Conservation (phyloP, 1,140 invertebrate genomes). For the Centruroides sculpturatus region DNA sequence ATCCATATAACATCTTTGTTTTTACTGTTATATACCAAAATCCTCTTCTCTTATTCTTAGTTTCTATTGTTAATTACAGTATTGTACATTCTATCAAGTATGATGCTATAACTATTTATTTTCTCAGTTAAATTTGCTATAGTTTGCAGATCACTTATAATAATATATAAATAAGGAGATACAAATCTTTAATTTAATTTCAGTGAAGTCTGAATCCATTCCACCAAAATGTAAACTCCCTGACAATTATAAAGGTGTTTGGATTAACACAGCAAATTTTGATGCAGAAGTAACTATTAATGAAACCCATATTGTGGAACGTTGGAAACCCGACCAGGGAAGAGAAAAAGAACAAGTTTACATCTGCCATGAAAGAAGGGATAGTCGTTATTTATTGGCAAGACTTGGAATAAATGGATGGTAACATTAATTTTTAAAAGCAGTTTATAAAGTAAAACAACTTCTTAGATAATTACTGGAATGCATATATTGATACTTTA, state of each 20-base stretch:
- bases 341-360: conserved; percentile 79
- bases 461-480: no score
- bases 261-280: conserved; percentile 94
- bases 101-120: no score
- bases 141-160: no score
- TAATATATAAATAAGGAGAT: no score
- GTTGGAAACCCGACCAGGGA: conserved; percentile 78
- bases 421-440: conserved; percentile 31
- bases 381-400: conserved; percentile 84
- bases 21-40: no score
- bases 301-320: conserved; percentile 90
- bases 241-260: conserved; percentile 82
- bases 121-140: no score
- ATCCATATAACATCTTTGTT: no score
- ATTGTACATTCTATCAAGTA: no score
- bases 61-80: no score
- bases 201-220: conserved; percentile 67
- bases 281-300: conserved; percentile 89
- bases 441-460: neutral
- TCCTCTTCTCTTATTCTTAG: no score
- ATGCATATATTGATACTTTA: no score
- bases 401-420: conserved; percentile 89
- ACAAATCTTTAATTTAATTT: conserved; percentile 10
- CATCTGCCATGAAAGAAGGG: conserved; percentile 72
- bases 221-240: conserved; percentile 79